Evolutionary conservation across 2,797 vertebrate species (phyloP).

Genomic region (Kryptopterus vitreolus): DNA sequence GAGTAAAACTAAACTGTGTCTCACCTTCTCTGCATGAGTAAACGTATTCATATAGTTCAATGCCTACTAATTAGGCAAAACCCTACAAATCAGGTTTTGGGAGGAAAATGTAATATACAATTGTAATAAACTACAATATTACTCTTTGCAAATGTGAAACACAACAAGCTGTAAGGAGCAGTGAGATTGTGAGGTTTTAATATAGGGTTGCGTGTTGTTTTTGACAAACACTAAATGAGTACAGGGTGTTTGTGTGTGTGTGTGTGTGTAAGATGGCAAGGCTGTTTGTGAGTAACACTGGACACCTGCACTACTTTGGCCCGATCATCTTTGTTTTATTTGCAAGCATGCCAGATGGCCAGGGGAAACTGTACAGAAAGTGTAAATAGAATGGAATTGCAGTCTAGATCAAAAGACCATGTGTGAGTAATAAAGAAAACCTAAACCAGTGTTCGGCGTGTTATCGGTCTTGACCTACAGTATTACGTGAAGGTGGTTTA

Average conservation of each 20-base stretch:
- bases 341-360: constrained; percentile 30
- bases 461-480: neutral
- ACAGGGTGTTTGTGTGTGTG: constrained; percentile 25
- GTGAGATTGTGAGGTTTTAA: constrained; percentile 48
- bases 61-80: constrained; percentile 17
- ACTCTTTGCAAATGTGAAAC: constrained; percentile 23
- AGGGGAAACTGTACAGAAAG: constrained; percentile 48
- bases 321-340: constrained; percentile 31
- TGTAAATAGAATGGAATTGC: neutral
- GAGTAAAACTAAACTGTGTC: constrained; percentile 17
- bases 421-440: neutral
- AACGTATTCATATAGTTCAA: constrained; percentile 9
- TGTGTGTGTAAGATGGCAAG: constrained; percentile 59
- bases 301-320: constrained; percentile 62
- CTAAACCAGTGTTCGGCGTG: neutral
- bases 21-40: constrained; percentile 10
- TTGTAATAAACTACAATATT: neutral
- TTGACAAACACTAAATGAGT: constrained; percentile 49
- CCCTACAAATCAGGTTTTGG: constrained; percentile 28
- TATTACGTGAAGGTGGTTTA: neutral
- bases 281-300: constrained; percentile 57
- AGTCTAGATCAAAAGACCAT: neutral
- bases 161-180: neutral
- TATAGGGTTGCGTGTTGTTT: constrained; percentile 61
- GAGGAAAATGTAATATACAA: constrained; percentile 8